Evolutionary conservation across 23 tunicate genomes (phyloP).

Genomic region (Corella eumyota): DNA sequence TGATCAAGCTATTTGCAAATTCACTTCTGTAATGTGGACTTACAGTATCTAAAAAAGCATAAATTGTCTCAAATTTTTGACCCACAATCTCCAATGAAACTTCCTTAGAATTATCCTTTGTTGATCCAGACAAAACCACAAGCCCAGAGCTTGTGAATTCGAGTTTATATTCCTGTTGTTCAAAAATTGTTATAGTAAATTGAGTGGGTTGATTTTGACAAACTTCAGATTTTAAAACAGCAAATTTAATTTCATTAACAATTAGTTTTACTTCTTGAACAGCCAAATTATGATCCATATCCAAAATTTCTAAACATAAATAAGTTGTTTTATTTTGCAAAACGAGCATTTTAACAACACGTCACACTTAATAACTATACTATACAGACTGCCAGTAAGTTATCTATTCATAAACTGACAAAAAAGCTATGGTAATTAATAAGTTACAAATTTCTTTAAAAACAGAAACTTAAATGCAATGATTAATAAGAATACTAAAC

Average conservation of each 20-base stretch:
- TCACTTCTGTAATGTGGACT: slow-evolving; percentile 33
- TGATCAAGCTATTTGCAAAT: slow-evolving; percentile 17
- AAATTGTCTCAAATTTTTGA: slow-evolving; percentile 43
- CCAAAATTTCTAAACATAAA: no score
- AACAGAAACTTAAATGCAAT: no score
- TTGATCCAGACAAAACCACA: slow-evolving; percentile 12
- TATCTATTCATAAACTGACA: no score
- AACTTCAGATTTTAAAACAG: slow-evolving; percentile 27
- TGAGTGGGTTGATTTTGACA: background rate
- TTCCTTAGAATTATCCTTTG: background rate
- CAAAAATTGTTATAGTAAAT: slow-evolving; percentile 24
- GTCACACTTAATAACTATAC: no score
- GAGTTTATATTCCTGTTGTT: slow-evolving; percentile 16
- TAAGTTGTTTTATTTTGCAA: no score
- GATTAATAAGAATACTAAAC: no score
- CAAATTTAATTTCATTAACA: slow-evolving; percentile 37
- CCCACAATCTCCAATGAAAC: slow-evolving; percentile 6
- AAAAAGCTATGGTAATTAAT: no score
- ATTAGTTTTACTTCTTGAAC: slow-evolving; percentile 23
- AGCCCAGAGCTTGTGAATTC: slow-evolving; percentile 19
- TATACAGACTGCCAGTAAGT: no score
- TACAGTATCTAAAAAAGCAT: slow-evolving; percentile 50
- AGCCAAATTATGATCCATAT: slow-evolving; percentile 52
- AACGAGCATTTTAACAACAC: no score
- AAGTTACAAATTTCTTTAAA: no score